A percentile compares a stretch with the other conserved stretches of the same genome.
Conservation (phyloP, 2,888 invertebrate species). For the Thelaira solivaga region DNA sequence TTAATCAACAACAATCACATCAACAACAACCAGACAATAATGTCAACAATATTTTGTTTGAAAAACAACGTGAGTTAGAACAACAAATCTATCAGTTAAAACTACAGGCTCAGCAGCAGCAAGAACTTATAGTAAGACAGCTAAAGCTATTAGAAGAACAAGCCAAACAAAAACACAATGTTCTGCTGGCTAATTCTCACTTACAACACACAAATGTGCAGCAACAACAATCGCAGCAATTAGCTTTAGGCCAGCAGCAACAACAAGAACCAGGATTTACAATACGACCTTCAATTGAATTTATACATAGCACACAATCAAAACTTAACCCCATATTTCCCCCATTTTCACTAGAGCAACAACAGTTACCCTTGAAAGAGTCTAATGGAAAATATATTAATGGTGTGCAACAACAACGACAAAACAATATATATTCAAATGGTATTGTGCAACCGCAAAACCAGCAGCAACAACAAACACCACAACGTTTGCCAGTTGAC, state of each 20-base stretch:
- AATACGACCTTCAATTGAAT: constrained; percentile 76
- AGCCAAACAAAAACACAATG: constrained; percentile 67
- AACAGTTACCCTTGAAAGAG: constrained; percentile 80
- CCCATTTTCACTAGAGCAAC: constrained; percentile 78
- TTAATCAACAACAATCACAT: constrained; percentile 32
- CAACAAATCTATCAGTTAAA: constrained; percentile 83
- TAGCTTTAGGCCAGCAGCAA: constrained; percentile 57
- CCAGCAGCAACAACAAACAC: constrained; percentile 36
- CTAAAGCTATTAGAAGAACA: constrained; percentile 82
- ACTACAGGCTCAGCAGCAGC: constrained; percentile 83
- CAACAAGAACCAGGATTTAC: constrained; percentile 69
- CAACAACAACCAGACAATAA: constrained; percentile 40
- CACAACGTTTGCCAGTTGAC: constrained; percentile 63
- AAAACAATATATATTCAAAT: constrained; percentile 41
- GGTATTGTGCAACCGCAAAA: constrained; percentile 59
- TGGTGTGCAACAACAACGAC: constrained; percentile 54
- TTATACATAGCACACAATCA: constrained; percentile 74
- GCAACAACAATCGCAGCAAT: constrained; percentile 59
- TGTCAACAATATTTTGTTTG: constrained; percentile 72
- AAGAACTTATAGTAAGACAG: constrained; percentile 82
- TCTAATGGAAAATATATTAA: constrained; percentile 77
- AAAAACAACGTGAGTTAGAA: constrained; percentile 83
- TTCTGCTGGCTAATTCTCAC: constrained; percentile 41
- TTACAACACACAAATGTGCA: constrained; percentile 27
- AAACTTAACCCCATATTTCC: constrained; percentile 65